phyloP scores from a whole-genome alignment of 2,888 invertebrate species.

The Diarsia rubi region DNA sequence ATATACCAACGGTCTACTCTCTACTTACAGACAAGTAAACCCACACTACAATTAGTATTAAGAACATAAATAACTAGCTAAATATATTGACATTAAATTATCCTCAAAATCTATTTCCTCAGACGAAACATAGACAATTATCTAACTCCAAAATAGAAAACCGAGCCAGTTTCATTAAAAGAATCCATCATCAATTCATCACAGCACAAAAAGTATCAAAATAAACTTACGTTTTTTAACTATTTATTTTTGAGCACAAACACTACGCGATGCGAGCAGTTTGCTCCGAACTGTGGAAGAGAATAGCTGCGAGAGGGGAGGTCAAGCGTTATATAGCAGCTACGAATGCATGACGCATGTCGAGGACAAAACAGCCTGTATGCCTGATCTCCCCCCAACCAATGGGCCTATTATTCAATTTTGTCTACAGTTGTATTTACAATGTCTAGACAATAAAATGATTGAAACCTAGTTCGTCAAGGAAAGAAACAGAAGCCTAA shows the following conservation, averaged over 20 bases:
- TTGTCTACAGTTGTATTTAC: conserved; percentile 6
- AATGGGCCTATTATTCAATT: conserved; percentile 36
- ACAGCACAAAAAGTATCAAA: conserved; percentile 23
- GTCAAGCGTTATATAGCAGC: conserved; percentile 75
- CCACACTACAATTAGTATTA: neutral
- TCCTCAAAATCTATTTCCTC: conserved; percentile 13
- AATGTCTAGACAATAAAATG: conserved; percentile 11
- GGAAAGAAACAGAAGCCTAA: neutral
- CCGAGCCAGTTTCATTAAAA: neutral
- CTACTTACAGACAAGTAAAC: neutral
- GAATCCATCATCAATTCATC: conserved; percentile 7
- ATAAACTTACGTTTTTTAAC: conserved; percentile 75
- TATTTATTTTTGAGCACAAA: conserved; percentile 65
- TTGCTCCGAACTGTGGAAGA: conserved; percentile 68
- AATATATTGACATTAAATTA: neutral
- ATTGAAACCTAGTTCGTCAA: neutral
- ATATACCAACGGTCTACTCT: neutral
- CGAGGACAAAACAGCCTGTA: conserved; percentile 70
- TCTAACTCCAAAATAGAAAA: neutral
- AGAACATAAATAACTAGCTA: neutral
- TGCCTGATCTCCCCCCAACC: conserved; percentile 65
- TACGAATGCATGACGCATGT: conserved; percentile 72
- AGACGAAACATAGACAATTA: conserved; percentile 1
- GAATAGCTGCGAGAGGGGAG: conserved; percentile 80
- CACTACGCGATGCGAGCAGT: conserved; percentile 69